Base-by-base conservation (phyloP, 92 coral and sea anemone species). In the Desmophyllum pertusum region DNA sequence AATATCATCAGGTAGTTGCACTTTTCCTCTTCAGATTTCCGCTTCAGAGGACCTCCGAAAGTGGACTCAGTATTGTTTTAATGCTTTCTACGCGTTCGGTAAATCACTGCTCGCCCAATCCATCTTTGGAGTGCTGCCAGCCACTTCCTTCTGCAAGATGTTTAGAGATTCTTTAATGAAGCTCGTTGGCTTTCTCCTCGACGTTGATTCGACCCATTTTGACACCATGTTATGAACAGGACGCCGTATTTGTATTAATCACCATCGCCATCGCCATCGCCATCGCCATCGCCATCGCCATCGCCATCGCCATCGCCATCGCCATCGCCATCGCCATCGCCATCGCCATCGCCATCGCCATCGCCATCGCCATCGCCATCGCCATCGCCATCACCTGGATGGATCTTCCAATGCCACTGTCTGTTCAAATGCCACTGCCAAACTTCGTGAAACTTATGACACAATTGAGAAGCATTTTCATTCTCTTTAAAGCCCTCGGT, bases 1-100 rank as follows among this genome's bases (percentile, higher is more conserved):
- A 90, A 90, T 46, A 90, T 85, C 84, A 90, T 76, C 25, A 81
- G 41, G 40, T 90, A 90, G 61, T 80, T 87, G 86, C 88, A 70
- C 57, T 84, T 68, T 70, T 84, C 80, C 43, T 73, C 89, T 57
- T 91, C 87, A 9, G 48, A 41, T 82, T 87, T 87, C 17, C 57
- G 51, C 50, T 79, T 74, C 3, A 87, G 79, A 52, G 91, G 94
- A 46, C 91, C 87, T 36, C 89, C 79, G 38, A 87, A 91, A 75
- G 80, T 83, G 77, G 87, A 87, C 65, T 91, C 84, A 63, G 62
- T 83, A 87, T n/a, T 77, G 89, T 11, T 69, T 87, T 81, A 91
- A 83, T 57, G 80, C 70, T 51, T 70, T 76, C 85, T 83, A 84
- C 63, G 72, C 84, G 2, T 55, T 73, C 2, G 84, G 83, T 10